Percentiles rank a stretch among this genome's conserved stretches.
Conservation (phyloP, 2,113 vertebrate genomes). For the Bos javanicus region DNA sequence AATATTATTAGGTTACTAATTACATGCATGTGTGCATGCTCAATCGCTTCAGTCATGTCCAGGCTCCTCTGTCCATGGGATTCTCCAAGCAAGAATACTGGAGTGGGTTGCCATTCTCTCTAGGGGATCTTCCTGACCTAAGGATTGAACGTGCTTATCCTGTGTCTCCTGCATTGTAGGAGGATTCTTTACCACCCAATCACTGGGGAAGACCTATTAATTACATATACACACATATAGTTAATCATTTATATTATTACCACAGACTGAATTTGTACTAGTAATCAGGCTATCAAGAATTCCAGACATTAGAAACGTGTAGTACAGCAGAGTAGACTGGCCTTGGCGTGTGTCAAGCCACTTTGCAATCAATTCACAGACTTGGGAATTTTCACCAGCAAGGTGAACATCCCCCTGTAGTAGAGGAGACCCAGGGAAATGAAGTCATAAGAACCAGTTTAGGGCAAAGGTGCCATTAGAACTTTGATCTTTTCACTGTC, state of each 20-base stretch:
- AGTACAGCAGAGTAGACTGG: not conserved
- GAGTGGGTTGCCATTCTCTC: not conserved
- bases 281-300: not conserved
- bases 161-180: not conserved
- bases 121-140: not conserved
- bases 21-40: not conserved
- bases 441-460: not conserved
- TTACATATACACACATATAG: not conserved
- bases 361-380: not conserved
- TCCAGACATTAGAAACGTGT: not conserved
- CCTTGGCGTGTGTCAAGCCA: accelerated
- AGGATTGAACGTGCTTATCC: not conserved
- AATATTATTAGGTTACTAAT: not conserved
- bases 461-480: not conserved
- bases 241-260: not conserved
- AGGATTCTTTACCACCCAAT: not conserved
- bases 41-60: not conserved
- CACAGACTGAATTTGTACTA: not conserved
- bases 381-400: not conserved
- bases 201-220: not conserved
- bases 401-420: not conserved
- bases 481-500: not conserved
- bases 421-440: not conserved
- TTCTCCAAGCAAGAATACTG: not conserved
- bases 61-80: not conserved